These are phyloP conservation scores for Drosophila macrospina DNA, from an alignment of 2,888 invertebrate genomes.

Conservation along the genomic window DNA sequence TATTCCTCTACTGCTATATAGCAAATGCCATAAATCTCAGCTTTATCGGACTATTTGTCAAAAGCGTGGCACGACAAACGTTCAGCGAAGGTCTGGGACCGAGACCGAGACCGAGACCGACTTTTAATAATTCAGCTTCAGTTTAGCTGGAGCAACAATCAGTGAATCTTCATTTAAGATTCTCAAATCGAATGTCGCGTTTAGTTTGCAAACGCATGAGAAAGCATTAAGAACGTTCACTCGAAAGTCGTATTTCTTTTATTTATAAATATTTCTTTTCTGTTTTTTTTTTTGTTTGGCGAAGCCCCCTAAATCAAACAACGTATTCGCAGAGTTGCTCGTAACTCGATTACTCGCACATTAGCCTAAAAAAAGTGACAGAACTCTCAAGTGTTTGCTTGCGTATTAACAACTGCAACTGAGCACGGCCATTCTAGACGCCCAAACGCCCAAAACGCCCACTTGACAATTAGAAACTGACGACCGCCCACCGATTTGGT, in stretches of 20 bases:
- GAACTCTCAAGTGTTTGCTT: slow-evolving; percentile 45
- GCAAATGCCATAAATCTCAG: slow-evolving; percentile 67
- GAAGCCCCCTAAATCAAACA: slow-evolving; percentile 16
- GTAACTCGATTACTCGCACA: slow-evolving; percentile 28
- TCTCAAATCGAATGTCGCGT: slow-evolving; percentile 24
- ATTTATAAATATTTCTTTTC: background rate
- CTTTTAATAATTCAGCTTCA: slow-evolving; percentile 28
- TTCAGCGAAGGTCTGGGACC: slow-evolving; percentile 25
- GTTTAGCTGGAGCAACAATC: slow-evolving; percentile 27
- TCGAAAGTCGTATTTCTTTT: background rate
- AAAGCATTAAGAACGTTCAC: slow-evolving; percentile 40
- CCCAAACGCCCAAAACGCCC: slow-evolving; percentile 50
- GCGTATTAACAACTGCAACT: slow-evolving; percentile 39
- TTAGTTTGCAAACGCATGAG: slow-evolving; percentile 57
- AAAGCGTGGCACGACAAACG: slow-evolving; percentile 67
- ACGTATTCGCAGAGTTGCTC: slow-evolving; percentile 7
- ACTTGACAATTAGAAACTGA: slow-evolving; percentile 14
- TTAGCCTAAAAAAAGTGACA: slow-evolving; percentile 32
- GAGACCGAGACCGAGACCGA: slow-evolving; percentile 37
- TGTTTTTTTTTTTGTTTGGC: slow-evolving; percentile 5
- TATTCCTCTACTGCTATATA: slow-evolving; percentile 34
- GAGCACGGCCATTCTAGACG: slow-evolving; percentile 22
- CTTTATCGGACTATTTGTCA: slow-evolving; percentile 77
- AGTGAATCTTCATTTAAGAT: slow-evolving; percentile 23
- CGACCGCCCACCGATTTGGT: slow-evolving; percentile 43